Percentiles rank a stretch among this genome's conserved stretches.
phyloP scores from a whole-genome alignment of 1,140 invertebrate genomes.

The Drosophila yakuba region DNA sequence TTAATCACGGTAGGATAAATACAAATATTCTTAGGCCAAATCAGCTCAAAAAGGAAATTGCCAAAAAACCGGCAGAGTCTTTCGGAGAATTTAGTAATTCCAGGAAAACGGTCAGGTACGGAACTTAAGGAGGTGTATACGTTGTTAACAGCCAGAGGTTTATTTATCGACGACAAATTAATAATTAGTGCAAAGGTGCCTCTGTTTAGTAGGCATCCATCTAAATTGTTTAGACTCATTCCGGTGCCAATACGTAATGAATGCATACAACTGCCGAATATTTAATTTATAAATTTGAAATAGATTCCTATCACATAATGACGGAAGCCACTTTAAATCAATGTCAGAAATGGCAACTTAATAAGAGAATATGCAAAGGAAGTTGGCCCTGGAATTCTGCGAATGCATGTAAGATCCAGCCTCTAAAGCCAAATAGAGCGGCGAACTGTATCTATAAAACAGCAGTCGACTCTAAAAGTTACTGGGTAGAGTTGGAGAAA shows the following conservation, averaged over 20 bases:
- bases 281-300: slow-evolving; percentile 9
- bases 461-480: no score
- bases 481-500: no score
- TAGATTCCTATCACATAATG: slow-evolving; percentile 2
- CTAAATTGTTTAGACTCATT: not conserved
- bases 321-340: slow-evolving; percentile 3
- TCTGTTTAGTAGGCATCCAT: slow-evolving; percentile 11
- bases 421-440: no score
- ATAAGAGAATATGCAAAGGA: no score
- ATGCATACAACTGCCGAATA: slow-evolving; percentile 1
- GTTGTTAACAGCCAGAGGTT: not conserved
- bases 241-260: not conserved
- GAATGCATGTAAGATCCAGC: no score
- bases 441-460: no score
- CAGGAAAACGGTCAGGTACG: no score
- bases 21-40: not conserved
- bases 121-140: not conserved
- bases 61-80: not conserved
- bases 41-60: not conserved
- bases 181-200: not conserved
- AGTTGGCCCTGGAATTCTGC: no score
- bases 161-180: not conserved
- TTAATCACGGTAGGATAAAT: not conserved
- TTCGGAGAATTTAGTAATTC: no score
- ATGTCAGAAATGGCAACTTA: no score